phyloP scores from a whole-genome alignment of 2,888 invertebrate species.

The Aporophyla nigra region DNA sequence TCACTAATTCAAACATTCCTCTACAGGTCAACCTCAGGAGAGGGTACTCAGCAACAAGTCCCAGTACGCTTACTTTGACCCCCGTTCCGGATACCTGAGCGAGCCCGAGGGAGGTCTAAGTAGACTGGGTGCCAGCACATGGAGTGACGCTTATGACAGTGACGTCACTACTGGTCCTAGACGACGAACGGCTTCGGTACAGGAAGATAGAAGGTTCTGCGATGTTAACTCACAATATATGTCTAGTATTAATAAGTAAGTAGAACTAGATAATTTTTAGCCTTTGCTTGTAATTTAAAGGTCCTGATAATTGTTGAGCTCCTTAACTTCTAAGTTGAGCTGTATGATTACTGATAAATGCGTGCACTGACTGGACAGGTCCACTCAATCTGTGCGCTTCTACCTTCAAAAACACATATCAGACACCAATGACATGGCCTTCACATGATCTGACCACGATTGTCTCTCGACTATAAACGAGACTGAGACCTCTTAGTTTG shows the following conservation, averaged over 20 bases:
- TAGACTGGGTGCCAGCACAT: conserved; percentile 80
- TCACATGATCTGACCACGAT: too few relatives aligned
- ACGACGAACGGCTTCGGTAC: conserved; percentile 86
- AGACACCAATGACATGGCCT: too few relatives aligned
- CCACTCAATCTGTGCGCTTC: too few relatives aligned
- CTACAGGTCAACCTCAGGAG: conserved; percentile 82
- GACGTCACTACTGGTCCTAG: conserved; percentile 84
- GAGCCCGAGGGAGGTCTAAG: conserved; percentile 88
- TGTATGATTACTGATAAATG: too few relatives aligned
- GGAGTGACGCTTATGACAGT: conserved; percentile 88
- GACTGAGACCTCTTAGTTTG: too few relatives aligned
- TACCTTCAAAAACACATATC: too few relatives aligned
- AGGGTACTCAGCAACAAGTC: conserved; percentile 83
- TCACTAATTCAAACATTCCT: conserved; percentile 14
- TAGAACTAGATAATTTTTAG: not conserved
- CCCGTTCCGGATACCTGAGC: conserved; percentile 88
- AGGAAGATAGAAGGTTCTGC: conserved; percentile 84
- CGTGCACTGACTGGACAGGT: too few relatives aligned
- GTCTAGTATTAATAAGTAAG: conserved; percentile 85
- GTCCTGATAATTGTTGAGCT: too few relatives aligned
- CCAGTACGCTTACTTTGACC: conserved; percentile 90
- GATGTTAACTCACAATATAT: conserved; percentile 80
- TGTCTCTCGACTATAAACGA: too few relatives aligned
- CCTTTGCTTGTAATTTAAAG: not conserved
- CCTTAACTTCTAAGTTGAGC: too few relatives aligned